Evolutionary conservation across 2,888 invertebrate species (phyloP), one percentile per base, ranked within the genome.

Genomic region (Ceratothoa steindachneri): DNA sequence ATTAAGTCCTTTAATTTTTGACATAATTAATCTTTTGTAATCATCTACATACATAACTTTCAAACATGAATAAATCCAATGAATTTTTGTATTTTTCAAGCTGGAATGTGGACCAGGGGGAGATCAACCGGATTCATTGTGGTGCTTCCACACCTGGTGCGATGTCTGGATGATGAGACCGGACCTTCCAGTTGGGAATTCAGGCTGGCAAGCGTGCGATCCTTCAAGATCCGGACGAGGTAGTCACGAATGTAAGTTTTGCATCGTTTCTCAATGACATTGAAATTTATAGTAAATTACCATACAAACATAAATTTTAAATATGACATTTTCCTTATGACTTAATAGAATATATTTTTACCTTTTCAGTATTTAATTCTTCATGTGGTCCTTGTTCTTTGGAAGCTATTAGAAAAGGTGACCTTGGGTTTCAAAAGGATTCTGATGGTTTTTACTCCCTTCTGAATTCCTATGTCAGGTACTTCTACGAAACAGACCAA

Each of bases 101-200:
- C 69, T 77, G 30, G 77, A 77, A 66, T 71, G 73, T 7, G 77
- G 77, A 4, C 77, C 77, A 0, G 71, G 71, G 9, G 66, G 72
- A 2, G 77, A 77, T 24, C 77, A 77, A 28, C 73, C 74, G 70
- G 93, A 93, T 83, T 89, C 90, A 5, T 89, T 91, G 82, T 92
- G 92, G 91, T 91, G 90, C 85, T 92, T 91, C 86, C 91, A 92
- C 82, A 89, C 90, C 1, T 92, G 91, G 91, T 92, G 91, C 82
- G 92, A 92, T 82, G 90, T 90, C n/a, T 92, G 91, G 91, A 91
- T 91, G 90, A 88, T 88, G 0, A 85, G 93, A 75, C 89, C 90
- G 28, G 91, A 92, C 83, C 87, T 89, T 70, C 89, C 89, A 4
- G 85, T 83, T 82, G 91, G 90, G 5, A 91, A 90, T 83, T 90